These are phyloP conservation scores for Nesoenas mayeri DNA, from an alignment of 2,113 vertebrate species.

Conservation along the genomic window DNA sequence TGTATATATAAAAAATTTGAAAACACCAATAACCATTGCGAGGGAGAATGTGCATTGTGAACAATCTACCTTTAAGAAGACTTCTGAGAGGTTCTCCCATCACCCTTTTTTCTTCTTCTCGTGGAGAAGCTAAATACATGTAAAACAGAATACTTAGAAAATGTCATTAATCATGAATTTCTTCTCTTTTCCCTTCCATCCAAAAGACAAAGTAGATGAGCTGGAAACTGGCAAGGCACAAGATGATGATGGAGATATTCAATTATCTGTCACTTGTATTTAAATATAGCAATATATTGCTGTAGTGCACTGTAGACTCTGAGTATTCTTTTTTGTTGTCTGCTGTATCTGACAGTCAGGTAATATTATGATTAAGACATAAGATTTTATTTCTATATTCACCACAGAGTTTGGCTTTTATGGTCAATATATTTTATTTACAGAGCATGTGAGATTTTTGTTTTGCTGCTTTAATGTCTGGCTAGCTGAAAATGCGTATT, in stretches of 20 bases:
- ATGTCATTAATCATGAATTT: background rate
- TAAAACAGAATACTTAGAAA: background rate
- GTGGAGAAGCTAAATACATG: background rate
- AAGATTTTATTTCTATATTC: constrained; percentile 22
- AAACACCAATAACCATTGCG: background rate
- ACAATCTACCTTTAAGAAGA: background rate
- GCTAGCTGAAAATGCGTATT: background rate
- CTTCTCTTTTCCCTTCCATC: background rate
- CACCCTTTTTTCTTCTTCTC: background rate
- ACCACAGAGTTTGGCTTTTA: constrained; percentile 1
- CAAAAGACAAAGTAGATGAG: background rate
- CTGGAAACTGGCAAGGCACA: background rate
- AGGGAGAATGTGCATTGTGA: background rate
- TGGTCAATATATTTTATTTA: constrained; percentile 8
- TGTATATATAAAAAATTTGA: background rate
- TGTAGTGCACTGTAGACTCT: background rate
- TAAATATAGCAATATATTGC: background rate
- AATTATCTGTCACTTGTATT: background rate
- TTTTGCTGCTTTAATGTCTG: constrained; percentile 6
- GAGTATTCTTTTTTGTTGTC: background rate
- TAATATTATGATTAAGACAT: background rate
- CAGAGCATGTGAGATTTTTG: background rate
- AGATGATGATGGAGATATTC: background rate
- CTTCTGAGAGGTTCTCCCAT: background rate
- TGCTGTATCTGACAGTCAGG: background rate